These are phyloP conservation scores for Nipponia nippon DNA, from an alignment of 2,113 vertebrate genomes.

Conservation along the genomic window DNA sequence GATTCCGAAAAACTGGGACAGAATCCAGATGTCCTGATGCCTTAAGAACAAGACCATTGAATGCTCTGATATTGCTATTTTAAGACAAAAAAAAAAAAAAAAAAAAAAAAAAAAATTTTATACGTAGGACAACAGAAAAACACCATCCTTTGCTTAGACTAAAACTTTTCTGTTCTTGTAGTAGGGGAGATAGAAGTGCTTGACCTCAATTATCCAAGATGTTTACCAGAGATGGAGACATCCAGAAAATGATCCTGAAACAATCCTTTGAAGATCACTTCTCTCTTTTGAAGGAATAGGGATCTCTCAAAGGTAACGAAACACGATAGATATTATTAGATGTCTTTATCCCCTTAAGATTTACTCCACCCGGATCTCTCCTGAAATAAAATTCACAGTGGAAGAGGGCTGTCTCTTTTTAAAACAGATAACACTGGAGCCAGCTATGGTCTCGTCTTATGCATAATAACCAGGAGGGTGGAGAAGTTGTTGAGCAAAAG, in stretches of 20 bases:
- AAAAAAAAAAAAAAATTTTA: not conserved
- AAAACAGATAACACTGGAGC: not conserved
- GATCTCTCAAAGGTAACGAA: not conserved
- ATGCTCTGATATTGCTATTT: not conserved
- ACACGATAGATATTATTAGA: not conserved
- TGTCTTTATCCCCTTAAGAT: not conserved
- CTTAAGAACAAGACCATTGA: not conserved
- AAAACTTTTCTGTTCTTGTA: not conserved
- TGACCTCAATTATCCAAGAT: not conserved
- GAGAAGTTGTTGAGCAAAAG: not conserved
- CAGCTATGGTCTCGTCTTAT: not conserved
- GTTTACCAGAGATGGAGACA: not conserved
- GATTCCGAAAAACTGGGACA: not conserved
- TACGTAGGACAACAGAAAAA: not conserved
- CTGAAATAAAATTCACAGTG: not conserved
- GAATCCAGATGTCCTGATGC: not conserved
- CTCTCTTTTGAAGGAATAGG: not conserved
- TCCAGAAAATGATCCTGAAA: not conserved
- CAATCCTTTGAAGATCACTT: not conserved
- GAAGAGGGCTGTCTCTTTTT: not conserved
- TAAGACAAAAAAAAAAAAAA: not conserved
- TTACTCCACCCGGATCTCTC: not conserved
- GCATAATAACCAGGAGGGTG: not conserved
- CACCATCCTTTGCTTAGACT: not conserved
- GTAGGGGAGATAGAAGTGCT: not conserved